phyloP scores from a whole-genome alignment of 2,797 vertebrate species.

The Pseudochromis fuscus region DNA sequence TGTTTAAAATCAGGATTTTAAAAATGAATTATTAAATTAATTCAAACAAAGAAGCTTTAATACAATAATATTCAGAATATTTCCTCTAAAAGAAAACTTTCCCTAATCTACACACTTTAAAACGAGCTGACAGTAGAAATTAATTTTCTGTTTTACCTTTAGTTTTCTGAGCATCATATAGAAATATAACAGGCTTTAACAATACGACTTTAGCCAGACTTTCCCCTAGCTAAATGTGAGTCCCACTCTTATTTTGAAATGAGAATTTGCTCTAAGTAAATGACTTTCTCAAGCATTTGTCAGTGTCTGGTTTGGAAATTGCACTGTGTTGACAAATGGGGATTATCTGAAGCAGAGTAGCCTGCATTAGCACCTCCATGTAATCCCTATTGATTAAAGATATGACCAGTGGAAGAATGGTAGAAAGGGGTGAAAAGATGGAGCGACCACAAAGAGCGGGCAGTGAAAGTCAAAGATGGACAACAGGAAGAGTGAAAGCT shows the following conservation, averaged over 20 bases:
- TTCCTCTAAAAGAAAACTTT: neutral
- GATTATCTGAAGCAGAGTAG: constrained; percentile 63
- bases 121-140: neutral
- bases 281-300: constrained; percentile 54
- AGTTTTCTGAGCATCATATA: constrained; percentile 1
- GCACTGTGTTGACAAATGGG: constrained; percentile 68
- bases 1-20: neutral
- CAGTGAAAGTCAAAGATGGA: neutral
- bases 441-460: constrained; percentile 13
- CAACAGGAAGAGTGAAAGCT: neutral
- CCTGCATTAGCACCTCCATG: constrained; percentile 65
- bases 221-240: constrained; percentile 3
- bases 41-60: neutral
- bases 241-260: constrained; percentile 29
- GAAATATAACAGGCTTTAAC: constrained; percentile 16
- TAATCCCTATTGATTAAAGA: constrained; percentile 68
- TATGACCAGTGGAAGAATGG: constrained; percentile 35
- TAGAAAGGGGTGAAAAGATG: constrained; percentile 26
- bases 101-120: neutral
- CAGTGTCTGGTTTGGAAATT: constrained; percentile 62
- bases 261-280: constrained; percentile 39
- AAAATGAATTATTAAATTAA: too few relatives aligned
- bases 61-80: neutral
- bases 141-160: neutral
- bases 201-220: neutral